Conservation (phyloP, 2,113 vertebrate genomes). For the Nerophis ophidion region DNA sequence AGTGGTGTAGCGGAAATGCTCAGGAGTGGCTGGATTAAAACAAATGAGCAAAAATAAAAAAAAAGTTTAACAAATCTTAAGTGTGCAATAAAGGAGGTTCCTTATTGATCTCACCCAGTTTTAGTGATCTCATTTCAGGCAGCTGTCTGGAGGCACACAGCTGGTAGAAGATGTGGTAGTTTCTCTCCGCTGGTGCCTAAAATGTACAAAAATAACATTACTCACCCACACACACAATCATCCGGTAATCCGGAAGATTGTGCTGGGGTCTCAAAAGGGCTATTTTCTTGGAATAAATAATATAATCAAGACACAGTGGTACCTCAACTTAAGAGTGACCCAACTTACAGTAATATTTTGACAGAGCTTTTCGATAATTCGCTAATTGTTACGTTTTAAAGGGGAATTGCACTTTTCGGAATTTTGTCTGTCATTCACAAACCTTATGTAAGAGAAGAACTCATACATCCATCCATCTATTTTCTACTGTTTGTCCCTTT, state of each 20-base stretch:
- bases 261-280: no score
- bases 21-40: constrained; percentile 57
- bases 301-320: background rate
- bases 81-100: background rate
- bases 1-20: constrained; percentile 69
- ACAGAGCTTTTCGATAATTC: no score
- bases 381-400: no score
- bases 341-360: background rate
- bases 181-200: constrained; percentile 70
- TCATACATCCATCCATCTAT: no score
- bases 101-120: constrained; percentile 60
- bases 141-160: constrained; percentile 71
- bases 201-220: background rate
- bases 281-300: background rate
- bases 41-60: background rate
- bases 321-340: no score
- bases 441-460: no score
- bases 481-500: no score
- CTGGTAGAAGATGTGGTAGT: constrained; percentile 79
- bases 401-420: no score
- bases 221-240: background rate
- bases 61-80: background rate
- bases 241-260: no score
- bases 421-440: no score
- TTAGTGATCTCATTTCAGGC: constrained; percentile 66